A percentile compares a stretch with the other conserved stretches of the same genome.
These are phyloP conservation scores for Drosophila watanabei DNA, from an alignment of 1,140 invertebrate species.

Conservation along the genomic window DNA sequence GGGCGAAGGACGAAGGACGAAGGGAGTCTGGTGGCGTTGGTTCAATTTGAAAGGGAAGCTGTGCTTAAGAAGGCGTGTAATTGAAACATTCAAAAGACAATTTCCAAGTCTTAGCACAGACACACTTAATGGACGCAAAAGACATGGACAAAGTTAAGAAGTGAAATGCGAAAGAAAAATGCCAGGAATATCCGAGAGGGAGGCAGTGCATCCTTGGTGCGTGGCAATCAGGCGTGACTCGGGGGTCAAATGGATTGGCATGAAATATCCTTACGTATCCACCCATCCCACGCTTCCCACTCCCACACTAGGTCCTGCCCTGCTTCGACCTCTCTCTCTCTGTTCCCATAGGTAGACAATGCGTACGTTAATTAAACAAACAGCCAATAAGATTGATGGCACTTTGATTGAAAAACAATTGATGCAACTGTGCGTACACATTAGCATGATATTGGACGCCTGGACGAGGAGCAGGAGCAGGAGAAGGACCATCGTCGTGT, in stretches of 20 bases:
- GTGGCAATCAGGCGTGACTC: constrained; percentile 72
- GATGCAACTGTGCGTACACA: constrained; percentile 80
- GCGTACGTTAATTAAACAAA: constrained; percentile 82
- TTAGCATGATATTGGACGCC: constrained; percentile 80
- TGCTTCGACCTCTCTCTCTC: not conserved
- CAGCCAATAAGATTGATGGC: constrained; percentile 82
- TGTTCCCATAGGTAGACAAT: constrained; percentile 47
- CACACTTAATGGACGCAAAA: constrained; percentile 85
- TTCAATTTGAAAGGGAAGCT: constrained; percentile 85
- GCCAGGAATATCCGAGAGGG: constrained; percentile 40
- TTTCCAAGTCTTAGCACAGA: constrained; percentile 86
- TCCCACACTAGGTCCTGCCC: not conserved
- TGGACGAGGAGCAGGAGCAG: constrained; percentile 36
- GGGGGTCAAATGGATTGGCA: constrained; percentile 75
- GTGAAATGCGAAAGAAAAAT: constrained; percentile 83
- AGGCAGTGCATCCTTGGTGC: constrained; percentile 44
- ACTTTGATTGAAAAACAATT: constrained; percentile 85
- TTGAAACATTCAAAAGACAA: constrained; percentile 86
- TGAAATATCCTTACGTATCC: constrained; percentile 53
- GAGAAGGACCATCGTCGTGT: constrained; percentile 41
- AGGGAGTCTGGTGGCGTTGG: constrained; percentile 39
- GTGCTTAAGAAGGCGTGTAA: constrained; percentile 86
- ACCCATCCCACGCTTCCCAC: not conserved
- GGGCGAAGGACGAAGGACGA: constrained; percentile 16
- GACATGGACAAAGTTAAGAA: constrained; percentile 81